These are phyloP conservation scores for Agrotis segetum DNA, from an alignment of 2,888 invertebrate species.

Conservation along the genomic window DNA sequence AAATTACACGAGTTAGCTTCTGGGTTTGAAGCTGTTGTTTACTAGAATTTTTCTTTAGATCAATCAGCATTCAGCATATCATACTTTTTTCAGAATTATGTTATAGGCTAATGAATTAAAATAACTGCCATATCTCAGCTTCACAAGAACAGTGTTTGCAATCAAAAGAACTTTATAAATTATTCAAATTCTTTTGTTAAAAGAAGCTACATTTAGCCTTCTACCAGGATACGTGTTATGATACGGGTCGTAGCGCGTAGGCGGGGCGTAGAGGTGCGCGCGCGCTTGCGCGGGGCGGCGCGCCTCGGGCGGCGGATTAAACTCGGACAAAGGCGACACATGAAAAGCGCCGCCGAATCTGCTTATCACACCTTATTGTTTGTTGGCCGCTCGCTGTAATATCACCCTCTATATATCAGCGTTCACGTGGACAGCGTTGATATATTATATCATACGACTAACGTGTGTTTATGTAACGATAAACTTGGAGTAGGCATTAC, in stretches of 20 bases:
- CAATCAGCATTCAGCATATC: background rate
- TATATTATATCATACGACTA: slow-evolving; percentile 61
- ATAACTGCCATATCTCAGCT: background rate
- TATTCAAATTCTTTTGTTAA: slow-evolving; percentile 21
- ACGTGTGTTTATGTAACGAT: slow-evolving; percentile 72
- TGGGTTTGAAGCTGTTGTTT: slow-evolving; percentile 32
- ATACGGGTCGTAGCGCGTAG: slow-evolving; percentile 72
- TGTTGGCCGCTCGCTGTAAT: slow-evolving; percentile 81
- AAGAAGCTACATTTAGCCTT: slow-evolving; percentile 5
- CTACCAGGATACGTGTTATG: slow-evolving; percentile 66
- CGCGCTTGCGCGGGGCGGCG: slow-evolving; percentile 47
- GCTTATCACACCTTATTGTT: slow-evolving; percentile 88
- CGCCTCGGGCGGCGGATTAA: slow-evolving; percentile 78
- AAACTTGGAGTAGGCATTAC: slow-evolving; percentile 65
- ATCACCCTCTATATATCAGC: slow-evolving; percentile 86
- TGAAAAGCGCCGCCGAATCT: slow-evolving; percentile 88
- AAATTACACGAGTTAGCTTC: slow-evolving; percentile 40
- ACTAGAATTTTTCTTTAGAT: background rate
- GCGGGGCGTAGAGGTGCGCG: slow-evolving; percentile 52
- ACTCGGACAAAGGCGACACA: slow-evolving; percentile 86
- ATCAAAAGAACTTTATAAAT: slow-evolving; percentile 16
- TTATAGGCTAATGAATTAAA: background rate
- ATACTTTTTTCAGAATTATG: background rate
- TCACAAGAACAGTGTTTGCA: background rate
- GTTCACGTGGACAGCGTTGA: slow-evolving; percentile 75